Percentiles rank a stretch among this genome's conserved stretches.
These are phyloP conservation scores for Cynocephalus volans DNA, from an alignment of 2,113 vertebrate genomes.

Conservation along the genomic window DNA sequence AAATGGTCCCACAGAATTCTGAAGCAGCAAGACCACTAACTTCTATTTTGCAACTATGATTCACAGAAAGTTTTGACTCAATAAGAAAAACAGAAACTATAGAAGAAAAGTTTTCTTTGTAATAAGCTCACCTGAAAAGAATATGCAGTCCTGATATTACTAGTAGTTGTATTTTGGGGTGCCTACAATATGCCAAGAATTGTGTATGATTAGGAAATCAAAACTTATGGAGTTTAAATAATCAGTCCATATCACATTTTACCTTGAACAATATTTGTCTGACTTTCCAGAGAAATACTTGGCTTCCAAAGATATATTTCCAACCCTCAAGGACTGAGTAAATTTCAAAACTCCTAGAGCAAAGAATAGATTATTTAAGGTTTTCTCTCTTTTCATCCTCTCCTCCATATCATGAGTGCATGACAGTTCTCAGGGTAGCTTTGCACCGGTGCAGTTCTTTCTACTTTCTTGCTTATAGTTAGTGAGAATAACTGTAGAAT, in stretches of 20 bases:
- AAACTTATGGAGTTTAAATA: background rate
- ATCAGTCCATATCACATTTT: background rate
- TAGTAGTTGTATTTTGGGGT: background rate
- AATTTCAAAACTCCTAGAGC: background rate
- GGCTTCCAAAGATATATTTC: background rate
- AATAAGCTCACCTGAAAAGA: background rate
- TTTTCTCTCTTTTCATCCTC: background rate
- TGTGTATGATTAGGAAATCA: background rate
- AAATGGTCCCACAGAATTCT: background rate
- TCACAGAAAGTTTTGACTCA: background rate
- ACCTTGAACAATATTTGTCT: background rate
- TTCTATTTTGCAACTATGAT: background rate
- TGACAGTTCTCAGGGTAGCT: background rate
- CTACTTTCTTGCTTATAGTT: background rate
- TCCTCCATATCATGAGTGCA: background rate
- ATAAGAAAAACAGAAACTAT: background rate
- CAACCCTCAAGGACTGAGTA: background rate
- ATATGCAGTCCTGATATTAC: background rate
- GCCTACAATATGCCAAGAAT: background rate
- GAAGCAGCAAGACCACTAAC: background rate
- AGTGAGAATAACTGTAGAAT: background rate
- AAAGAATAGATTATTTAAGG: background rate
- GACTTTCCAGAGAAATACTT: background rate
- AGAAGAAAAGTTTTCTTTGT: background rate
- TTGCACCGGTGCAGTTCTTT: background rate